A percentile compares a stretch with the other conserved stretches of the same genome.
Evolutionary conservation across 2,888 invertebrate species (phyloP).

Genomic region (Cheilosia urbana): DNA sequence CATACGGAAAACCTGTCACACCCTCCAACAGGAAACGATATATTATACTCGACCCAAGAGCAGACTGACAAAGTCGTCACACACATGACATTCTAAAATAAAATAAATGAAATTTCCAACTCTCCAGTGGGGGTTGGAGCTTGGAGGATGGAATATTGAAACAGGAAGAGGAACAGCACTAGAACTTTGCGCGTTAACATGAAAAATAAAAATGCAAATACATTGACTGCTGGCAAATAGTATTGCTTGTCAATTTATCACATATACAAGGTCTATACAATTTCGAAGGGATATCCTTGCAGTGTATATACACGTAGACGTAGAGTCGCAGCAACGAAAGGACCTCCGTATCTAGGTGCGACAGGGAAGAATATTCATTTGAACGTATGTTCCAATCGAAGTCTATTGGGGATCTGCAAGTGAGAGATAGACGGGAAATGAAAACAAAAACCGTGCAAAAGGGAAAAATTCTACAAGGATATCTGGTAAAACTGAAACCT

Average conservation of each 20-base stretch:
- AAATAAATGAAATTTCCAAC: slow-evolving; percentile 45
- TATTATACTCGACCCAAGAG: slow-evolving; percentile 20
- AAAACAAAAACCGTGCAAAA: slow-evolving; percentile 2
- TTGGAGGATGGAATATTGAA: background rate
- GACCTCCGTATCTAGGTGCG: slow-evolving; percentile 1
- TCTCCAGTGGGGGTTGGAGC: background rate
- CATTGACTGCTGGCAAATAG: slow-evolving; percentile 83
- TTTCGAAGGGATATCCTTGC: slow-evolving; percentile 23
- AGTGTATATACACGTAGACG: background rate
- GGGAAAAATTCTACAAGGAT: slow-evolving; percentile 39
- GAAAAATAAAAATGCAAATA: slow-evolving; percentile 82
- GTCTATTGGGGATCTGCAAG: background rate
- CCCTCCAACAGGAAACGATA: slow-evolving; percentile 22
- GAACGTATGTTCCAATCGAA: slow-evolving; percentile 45
- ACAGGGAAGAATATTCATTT: slow-evolving; percentile 35
- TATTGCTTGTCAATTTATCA: slow-evolving; percentile 84
- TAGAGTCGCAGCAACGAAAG: background rate
- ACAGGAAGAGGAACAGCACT: slow-evolving; percentile 30
- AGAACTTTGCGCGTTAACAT: slow-evolving; percentile 60
- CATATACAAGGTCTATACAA: slow-evolving; percentile 79
- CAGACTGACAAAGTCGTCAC: slow-evolving; percentile 58
- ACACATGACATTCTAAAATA: slow-evolving; percentile 51
- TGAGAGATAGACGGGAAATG: slow-evolving; percentile 6
- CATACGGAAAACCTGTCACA: slow-evolving; percentile 26
- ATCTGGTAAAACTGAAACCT: slow-evolving; percentile 44